Percentiles rank a stretch among this genome's conserved stretches.
Evolutionary conservation across 2,888 invertebrate genomes (phyloP).

Genomic region (Machimus rusticus): DNA sequence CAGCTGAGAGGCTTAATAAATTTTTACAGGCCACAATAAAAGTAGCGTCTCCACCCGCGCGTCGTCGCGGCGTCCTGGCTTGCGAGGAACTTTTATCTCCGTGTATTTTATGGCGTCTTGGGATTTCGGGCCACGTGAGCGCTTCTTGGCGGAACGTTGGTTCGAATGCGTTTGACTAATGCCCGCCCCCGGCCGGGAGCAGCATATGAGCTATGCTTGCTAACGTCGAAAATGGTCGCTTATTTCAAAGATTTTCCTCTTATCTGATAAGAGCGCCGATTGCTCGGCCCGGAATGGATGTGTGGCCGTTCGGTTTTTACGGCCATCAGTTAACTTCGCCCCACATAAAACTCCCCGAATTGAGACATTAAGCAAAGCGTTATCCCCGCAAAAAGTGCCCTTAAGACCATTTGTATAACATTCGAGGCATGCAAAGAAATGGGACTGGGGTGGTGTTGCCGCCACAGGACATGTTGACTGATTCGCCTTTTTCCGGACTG

Average conservation of each 20-base stretch:
- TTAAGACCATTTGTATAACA: slow-evolving; percentile 25
- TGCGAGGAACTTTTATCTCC: slow-evolving; percentile 25
- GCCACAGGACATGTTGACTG: slow-evolving; percentile 22
- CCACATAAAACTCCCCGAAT: slow-evolving; percentile 8
- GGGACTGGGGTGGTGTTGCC: neutral
- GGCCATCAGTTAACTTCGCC: slow-evolving; percentile 11
- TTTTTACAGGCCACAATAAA: slow-evolving; percentile 37
- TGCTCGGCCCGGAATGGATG: neutral
- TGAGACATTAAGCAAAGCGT: slow-evolving; percentile 28
- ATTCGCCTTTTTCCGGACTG: neutral
- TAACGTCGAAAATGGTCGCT: neutral
- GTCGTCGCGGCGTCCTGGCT: neutral
- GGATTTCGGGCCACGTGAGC: slow-evolving; percentile 18
- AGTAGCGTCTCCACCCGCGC: slow-evolving; percentile 16
- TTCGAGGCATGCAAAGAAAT: neutral
- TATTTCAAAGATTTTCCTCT: slow-evolving; percentile 24
- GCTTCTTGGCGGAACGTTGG: neutral
- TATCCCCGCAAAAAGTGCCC: slow-evolving; percentile 19
- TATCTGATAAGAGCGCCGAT: slow-evolving; percentile 21
- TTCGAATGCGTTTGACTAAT: slow-evolving; percentile 1
- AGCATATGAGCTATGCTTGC: neutral
- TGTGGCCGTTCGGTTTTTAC: slow-evolving; percentile 10
- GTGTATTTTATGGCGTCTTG: slow-evolving; percentile 15
- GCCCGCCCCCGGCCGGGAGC: neutral
- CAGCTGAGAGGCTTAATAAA: slow-evolving; percentile 35